phyloP scores from a whole-genome alignment of 2,888 invertebrate genomes.

The Lasiommata megera region DNA sequence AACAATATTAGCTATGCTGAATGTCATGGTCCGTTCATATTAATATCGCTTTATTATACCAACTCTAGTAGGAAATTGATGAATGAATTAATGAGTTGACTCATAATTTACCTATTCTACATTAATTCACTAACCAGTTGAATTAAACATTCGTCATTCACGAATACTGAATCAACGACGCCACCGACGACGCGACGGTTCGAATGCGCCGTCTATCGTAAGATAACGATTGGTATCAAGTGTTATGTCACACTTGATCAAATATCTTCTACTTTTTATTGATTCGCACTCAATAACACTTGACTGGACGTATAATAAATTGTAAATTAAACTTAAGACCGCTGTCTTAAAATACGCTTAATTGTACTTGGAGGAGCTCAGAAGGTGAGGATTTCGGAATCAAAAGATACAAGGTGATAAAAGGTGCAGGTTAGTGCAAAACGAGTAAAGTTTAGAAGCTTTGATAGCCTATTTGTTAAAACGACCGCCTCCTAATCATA shows the following conservation, averaged over 20 bases:
- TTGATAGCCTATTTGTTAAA: too few species aligned
- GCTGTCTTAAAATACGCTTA: too few species aligned
- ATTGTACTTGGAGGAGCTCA: not conserved
- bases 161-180: constrained; percentile 8
- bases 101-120: constrained; percentile 25
- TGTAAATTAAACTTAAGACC: not conserved
- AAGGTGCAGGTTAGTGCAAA: too few species aligned
- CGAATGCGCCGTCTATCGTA: not conserved
- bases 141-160: constrained; percentile 12
- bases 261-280: not conserved
- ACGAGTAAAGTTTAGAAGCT: too few species aligned
- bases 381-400: too few species aligned
- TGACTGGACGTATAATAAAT: not conserved
- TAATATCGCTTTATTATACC: constrained; percentile 12
- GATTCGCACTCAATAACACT: not conserved
- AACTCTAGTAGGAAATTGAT: constrained; percentile 19
- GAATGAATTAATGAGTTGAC: constrained; percentile 29
- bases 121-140: constrained; percentile 21
- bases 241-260: not conserved
- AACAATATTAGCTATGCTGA: not conserved
- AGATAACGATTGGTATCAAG: not conserved
- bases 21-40: constrained; percentile 1
- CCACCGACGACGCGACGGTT: too few species aligned
- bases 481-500: too few species aligned
- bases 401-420: too few species aligned